A percentile compares a stretch with the other conserved stretches of the same genome.
phyloP scores from a whole-genome alignment of 2,888 invertebrate genomes.

The Drosophila paucipuncta region DNA sequence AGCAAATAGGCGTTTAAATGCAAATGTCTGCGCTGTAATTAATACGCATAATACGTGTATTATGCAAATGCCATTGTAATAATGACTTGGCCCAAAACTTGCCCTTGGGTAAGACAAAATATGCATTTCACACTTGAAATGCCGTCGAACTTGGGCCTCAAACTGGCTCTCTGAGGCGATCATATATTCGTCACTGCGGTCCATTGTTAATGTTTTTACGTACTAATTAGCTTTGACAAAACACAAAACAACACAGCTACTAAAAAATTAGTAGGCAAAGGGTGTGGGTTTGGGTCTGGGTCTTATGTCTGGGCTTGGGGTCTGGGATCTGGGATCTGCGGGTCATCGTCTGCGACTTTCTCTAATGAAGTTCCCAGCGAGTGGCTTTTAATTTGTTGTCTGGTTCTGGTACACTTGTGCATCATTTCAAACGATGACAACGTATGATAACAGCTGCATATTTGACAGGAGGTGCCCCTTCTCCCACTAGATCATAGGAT shows the following conservation, averaged over 20 bases:
- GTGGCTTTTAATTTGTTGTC: constrained; percentile 66
- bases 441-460: constrained; percentile 64
- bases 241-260: constrained; percentile 68
- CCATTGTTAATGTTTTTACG: constrained; percentile 74
- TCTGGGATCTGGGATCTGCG: constrained; percentile 43
- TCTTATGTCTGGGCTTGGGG: constrained; percentile 18
- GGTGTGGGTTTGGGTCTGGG: constrained; percentile 14
- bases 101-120: constrained; percentile 44
- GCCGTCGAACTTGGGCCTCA: constrained; percentile 28
- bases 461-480: constrained; percentile 50
- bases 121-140: constrained; percentile 74
- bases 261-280: constrained; percentile 74
- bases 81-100: constrained; percentile 66
- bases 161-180: constrained; percentile 32
- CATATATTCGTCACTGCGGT: constrained; percentile 73
- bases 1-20: constrained; percentile 80
- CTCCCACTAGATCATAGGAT: constrained; percentile 59
- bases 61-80: constrained; percentile 76
- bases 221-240: constrained; percentile 84
- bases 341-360: constrained; percentile 72
- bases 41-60: constrained; percentile 81
- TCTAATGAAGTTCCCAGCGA: constrained; percentile 78
- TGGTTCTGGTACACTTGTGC: constrained; percentile 58
- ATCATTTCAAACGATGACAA: constrained; percentile 67
- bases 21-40: constrained; percentile 80